Conservation (phyloP, 2,888 invertebrate species). For the Cremastinae sp. region DNA sequence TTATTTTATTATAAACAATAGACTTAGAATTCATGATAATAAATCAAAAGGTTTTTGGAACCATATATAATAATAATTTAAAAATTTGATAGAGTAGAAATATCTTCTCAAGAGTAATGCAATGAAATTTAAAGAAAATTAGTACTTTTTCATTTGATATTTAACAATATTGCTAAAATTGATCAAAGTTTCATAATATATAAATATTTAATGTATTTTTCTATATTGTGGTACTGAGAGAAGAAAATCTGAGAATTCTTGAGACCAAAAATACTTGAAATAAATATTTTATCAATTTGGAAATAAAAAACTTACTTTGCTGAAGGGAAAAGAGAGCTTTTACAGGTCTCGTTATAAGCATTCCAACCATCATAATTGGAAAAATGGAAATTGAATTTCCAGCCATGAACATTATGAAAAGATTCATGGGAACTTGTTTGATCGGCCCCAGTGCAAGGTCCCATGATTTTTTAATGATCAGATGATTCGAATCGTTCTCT, state of each 20-base stretch:
- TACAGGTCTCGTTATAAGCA: slow-evolving; percentile 97
- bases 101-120: too few relatives aligned
- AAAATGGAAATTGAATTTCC: slow-evolving; percentile 99
- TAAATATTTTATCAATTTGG: not conserved
- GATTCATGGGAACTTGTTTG: slow-evolving; percentile 99
- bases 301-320: slow-evolving; percentile 80
- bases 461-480: slow-evolving; percentile 97
- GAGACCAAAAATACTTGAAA: not conserved
- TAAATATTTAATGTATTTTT: not conserved
- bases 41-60: too few relatives aligned
- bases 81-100: too few relatives aligned
- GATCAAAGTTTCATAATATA: slow-evolving; percentile 8
- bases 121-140: too few relatives aligned
- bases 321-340: slow-evolving; percentile 96
- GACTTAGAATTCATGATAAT: too few relatives aligned
- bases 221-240: too few relatives aligned
- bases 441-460: slow-evolving; percentile 96
- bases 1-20: too few relatives aligned
- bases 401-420: slow-evolving; percentile 99
- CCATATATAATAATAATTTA: too few relatives aligned
- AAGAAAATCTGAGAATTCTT: not conserved
- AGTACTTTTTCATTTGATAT: too few relatives aligned
- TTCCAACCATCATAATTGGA: slow-evolving; percentile 99
- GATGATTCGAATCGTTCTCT: slow-evolving; percentile 90
- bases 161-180: too few relatives aligned